Base-by-base conservation (phyloP, 2,113 vertebrate species). In the Sinocyclocheilus anophthalmus region DNA sequence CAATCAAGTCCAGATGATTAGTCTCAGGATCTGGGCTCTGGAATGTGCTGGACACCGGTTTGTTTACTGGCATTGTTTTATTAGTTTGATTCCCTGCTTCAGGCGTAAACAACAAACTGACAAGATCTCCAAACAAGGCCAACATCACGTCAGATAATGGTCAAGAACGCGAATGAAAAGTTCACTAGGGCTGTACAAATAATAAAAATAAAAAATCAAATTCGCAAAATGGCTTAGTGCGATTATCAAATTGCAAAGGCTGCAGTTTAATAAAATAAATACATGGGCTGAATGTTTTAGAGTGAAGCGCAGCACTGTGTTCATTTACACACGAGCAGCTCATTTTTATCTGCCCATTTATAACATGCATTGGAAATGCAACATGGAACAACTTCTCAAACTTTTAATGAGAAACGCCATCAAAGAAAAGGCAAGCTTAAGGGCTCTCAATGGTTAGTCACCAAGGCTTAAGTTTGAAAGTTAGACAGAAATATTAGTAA, bases 1-100 rank as follows among this genome's bases (percentile, higher is more conserved):
- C 76, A 79, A 85, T 85, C 84, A 85, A 72, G 82, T 85, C 45
- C 59, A 78, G 76, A 59, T 85, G 61, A 80, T 80, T 80, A 72
- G 33, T 39, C 45, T 18, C 63, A 45, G 45, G n/a, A 55, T 59
- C 33, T 53, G 65, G 33, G 67, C 48, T 13, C 26, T 37, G 48
- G 42, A 50, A 50, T 39, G 42, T 18, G 22, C 81, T 53, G 42
- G 42, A 69, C 61, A 13, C 16, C 9, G n/a, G 26, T 84, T 39
- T 57, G 67, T 42, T 73, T 30, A 57, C 33, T 39, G 50, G 26
- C 45, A 82, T 82, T 57, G 20, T 57, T 83, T 82, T 39, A 45
- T 18, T 33, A 26, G 24, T 53, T 33, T 11, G 0, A 73, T 42
- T 73, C 48, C 20, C 45, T 5, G 12, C 81, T 72, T 84, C 5